Base-by-base conservation (phyloP, 1,140 invertebrate genomes). In the Thereuonema tuberculata region DNA sequence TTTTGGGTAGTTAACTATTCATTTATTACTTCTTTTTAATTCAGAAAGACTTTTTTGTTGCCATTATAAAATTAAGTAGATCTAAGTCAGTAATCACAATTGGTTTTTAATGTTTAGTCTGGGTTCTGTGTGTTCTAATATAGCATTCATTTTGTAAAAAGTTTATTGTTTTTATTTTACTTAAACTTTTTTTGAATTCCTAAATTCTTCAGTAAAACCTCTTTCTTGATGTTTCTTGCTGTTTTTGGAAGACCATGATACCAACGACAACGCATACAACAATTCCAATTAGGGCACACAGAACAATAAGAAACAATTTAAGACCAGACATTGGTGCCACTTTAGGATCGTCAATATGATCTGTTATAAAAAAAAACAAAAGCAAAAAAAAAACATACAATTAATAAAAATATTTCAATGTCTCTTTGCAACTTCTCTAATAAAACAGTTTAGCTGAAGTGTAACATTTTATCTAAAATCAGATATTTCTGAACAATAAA, bases 221-320 rank as follows among this genome's bases (percentile, higher is more conserved):
- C 75, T 95, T 96, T 69, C 88, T 80, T 64, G 84, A 84, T 64
- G 89, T 85, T 69, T 93, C 88, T 70, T 90, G 85, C 61, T 87
- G 83, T 71, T 93, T 93, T 69, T 93, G 87, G 70, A 94, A 95
- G 68, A 90, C 84, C 77, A 93, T 87, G 58, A 93, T 87, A 37
- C 84, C 90, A 54, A 93, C 80, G 5, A 94, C 85, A 1, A 86
- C 83, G 64, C 84, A 80, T 0, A 84, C 85, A 53, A 89, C 84
- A 0, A 93, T 67, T 0, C 81, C 82, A 12, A 95, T 76, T 2
- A 91, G 80, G 14, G 84, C 82, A 29, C 86, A 76, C 31, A 96
- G 75, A 75, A 93, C 85, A 25, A 90, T 77, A 1, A 95, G 74
- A 72, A 96, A 91, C 54, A 93, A 82, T 75, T 94, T 95, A 28